These are phyloP conservation scores for Chromobotia macracanthus DNA, from an alignment of 2,797 vertebrate genomes.

Conservation along the genomic window DNA sequence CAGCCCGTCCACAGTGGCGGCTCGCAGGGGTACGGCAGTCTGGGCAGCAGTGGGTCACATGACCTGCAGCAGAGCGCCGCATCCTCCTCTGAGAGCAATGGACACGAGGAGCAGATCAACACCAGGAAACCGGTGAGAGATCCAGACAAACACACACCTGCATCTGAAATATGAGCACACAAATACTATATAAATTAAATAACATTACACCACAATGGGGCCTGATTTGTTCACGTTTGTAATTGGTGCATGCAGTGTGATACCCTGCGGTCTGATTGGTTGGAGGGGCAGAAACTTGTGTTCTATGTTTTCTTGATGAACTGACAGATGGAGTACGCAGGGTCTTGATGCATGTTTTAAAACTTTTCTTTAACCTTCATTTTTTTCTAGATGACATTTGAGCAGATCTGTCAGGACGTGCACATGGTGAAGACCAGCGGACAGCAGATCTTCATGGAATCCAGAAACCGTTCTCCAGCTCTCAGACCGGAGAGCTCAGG, in stretches of 20 bases:
- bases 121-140: constrained; percentile 51
- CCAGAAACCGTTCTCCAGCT: constrained; percentile 63
- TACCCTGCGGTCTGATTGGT: too few species aligned
- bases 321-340: too few species aligned
- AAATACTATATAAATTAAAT: too few species aligned
- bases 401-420: constrained; percentile 72
- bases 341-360: too few species aligned
- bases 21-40: constrained; percentile 82
- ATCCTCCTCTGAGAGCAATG: constrained; percentile 83
- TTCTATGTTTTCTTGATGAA: background rate
- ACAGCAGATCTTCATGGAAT: constrained; percentile 68
- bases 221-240: too few species aligned
- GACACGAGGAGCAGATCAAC: constrained; percentile 47
- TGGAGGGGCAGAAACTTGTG: too few species aligned
- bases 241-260: too few species aligned
- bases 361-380: too few species aligned
- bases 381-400: constrained; percentile 64
- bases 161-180: too few species aligned
- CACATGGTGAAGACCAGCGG: constrained; percentile 70
- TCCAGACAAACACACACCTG: too few species aligned
- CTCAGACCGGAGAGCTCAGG: constrained; percentile 53
- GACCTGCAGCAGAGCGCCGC: constrained; percentile 80
- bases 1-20: constrained; percentile 83
- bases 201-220: too few species aligned
- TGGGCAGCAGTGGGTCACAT: constrained; percentile 82